These are phyloP conservation scores for Sapayoa aenigma DNA, from an alignment of 2,113 vertebrate genomes.

Conservation along the genomic window DNA sequence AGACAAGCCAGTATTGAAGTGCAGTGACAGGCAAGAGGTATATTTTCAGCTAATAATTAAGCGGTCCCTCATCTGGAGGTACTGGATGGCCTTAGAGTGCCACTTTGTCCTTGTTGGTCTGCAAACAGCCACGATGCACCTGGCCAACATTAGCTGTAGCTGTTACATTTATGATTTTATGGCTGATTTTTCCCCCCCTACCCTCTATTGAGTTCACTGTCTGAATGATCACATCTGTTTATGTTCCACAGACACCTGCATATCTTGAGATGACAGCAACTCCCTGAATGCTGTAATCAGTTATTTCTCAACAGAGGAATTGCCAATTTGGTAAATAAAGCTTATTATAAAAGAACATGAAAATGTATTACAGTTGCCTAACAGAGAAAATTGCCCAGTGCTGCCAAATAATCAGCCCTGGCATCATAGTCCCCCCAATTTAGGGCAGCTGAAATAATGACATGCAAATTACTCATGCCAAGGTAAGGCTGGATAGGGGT, in stretches of 20 bases:
- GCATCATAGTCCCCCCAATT: background rate
- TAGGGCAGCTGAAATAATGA: slow-evolving; percentile 38
- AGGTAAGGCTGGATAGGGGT: background rate
- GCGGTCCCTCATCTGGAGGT: background rate
- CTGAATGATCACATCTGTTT: slow-evolving; percentile 70
- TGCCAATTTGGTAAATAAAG: slow-evolving; percentile 76
- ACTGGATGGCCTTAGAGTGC: background rate
- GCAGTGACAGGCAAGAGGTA: background rate
- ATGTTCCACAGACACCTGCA: slow-evolving; percentile 68
- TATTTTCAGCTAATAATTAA: background rate
- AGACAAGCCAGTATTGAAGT: background rate
- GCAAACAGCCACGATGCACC: background rate
- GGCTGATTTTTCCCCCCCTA: background rate
- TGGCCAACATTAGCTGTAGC: slow-evolving; percentile 17
- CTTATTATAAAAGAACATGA: slow-evolving; percentile 69
- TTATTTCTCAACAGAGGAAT: slow-evolving; percentile 74
- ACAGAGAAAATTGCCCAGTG: slow-evolving; percentile 62
- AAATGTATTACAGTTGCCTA: slow-evolving; percentile 63
- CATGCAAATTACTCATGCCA: slow-evolving; percentile 24
- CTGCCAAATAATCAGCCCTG: slow-evolving; percentile 32
- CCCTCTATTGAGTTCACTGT: slow-evolving; percentile 30
- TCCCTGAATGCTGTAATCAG: slow-evolving; percentile 71
- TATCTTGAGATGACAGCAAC: slow-evolving; percentile 71
- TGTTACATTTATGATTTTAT: slow-evolving; percentile 33
- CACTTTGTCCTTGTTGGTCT: background rate